These are phyloP conservation scores for Ommatoiulus sabulosus DNA, from an alignment of 2,888 invertebrate species.

Conservation along the genomic window DNA sequence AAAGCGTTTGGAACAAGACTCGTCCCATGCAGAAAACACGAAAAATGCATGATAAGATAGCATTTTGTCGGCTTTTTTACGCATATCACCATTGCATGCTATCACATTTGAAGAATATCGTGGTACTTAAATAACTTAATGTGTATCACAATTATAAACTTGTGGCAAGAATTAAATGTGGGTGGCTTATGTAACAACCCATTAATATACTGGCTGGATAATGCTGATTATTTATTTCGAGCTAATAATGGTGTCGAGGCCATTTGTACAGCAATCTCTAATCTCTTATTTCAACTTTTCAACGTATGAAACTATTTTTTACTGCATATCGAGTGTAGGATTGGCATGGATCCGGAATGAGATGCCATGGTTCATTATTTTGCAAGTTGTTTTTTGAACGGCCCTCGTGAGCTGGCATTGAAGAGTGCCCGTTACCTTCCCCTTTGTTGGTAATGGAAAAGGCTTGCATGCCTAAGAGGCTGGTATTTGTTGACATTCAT, in stretches of 20 bases:
- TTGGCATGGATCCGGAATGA: neutral
- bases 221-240: neutral
- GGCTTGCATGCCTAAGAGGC: neutral
- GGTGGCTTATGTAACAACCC: neutral
- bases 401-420: neutral
- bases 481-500: neutral
- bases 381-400: conserved; percentile 1
- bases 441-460: neutral
- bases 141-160: neutral
- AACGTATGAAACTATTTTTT: neutral
- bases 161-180: neutral
- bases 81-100: neutral
- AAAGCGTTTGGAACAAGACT: neutral
- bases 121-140: too few species aligned
- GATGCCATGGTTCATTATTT: too few species aligned
- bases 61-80: neutral
- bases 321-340: neutral
- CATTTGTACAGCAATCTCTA: neutral
- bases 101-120: too few species aligned
- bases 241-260: neutral
- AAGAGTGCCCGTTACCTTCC: neutral
- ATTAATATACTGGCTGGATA: too few species aligned
- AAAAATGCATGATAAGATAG: neutral
- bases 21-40: neutral
- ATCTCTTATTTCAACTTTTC: neutral